Evolutionary conservation across 2,888 invertebrate genomes (phyloP), one percentile per base, ranked within the genome.

Genomic region (Drosophila imparisetae): DNA sequence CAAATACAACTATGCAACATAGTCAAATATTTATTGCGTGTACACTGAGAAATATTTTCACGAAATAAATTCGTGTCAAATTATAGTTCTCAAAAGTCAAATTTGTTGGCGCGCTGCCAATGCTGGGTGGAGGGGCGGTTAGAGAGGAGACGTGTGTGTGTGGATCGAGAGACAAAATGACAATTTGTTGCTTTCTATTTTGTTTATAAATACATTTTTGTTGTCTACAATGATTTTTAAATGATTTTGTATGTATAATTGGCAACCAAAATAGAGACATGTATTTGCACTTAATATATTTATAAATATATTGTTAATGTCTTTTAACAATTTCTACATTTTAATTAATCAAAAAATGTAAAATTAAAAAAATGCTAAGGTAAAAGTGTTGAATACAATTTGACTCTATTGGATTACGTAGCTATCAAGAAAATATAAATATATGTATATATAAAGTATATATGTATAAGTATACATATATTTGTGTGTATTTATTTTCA

Each of bases 11-110:
- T 10, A 30, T 11, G 32, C 5, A 18, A 24, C 5, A 27, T 10
- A 21, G 15, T 7, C 13, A 24, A 64, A 64, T 45, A 38, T 30
- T 40, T 45, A 34, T 57, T 11, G 30, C 30, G 36, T 29, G 29
- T 38, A 32, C 42, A 66, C 78, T 53, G 66, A 57, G 42, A 75
- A 68, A 58, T 65, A 67, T 68, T 78, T 60, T 54, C n/a, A 60
- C 70, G 55, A 64, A 72, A 89, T 77, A 89, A 89, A 89, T 86
- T 85, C 67, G 89, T 86, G 85, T 85, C 85, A 85, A 86, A 85
- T 85, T 89, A 89, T 85, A 74, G 83, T 76, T 80, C 83, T 74
- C 74, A 75, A 59, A 83, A 86, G 84, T 88, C 83, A 80, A 83
- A 88, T 84, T 70, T 80, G 36, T 72, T 84, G 84, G 84, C 80